Evolutionary conservation across 2,888 invertebrate genomes (phyloP).

Genomic region (Ethmia dodecea): DNA sequence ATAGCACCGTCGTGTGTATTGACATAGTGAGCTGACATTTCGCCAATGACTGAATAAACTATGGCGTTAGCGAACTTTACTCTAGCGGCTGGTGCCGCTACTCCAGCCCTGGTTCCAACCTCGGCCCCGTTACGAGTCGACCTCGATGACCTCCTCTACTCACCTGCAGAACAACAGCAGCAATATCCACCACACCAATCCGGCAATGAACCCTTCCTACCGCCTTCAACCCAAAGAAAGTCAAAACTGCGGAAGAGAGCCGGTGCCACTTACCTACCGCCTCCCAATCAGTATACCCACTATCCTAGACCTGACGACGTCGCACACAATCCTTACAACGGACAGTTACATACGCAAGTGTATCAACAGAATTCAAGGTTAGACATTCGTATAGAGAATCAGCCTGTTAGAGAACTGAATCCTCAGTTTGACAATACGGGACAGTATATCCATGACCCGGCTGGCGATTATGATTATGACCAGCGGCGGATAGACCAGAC

Average conservation of each 20-base stretch:
- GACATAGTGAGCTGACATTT: constrained; percentile 54
- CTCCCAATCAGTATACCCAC: constrained; percentile 60
- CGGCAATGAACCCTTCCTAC: constrained; percentile 42
- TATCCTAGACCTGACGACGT: constrained; percentile 51
- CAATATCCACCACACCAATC: constrained; percentile 38
- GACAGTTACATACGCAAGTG: constrained; percentile 53
- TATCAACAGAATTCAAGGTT: constrained; percentile 62
- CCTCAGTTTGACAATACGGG: constrained; percentile 59
- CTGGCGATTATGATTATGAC: constrained; percentile 68
- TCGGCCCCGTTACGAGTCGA: constrained; percentile 49
- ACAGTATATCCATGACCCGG: constrained; percentile 65
- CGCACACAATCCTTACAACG: constrained; percentile 56
- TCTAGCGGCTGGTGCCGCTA: constrained; percentile 47
- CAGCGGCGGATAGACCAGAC: constrained; percentile 51
- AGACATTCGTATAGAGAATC: constrained; percentile 56
- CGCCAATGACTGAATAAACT: constrained; percentile 53
- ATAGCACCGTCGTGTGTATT: constrained; percentile 36
- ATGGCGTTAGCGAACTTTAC: constrained; percentile 71
- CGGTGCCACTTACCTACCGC: constrained; percentile 65
- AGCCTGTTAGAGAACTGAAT: constrained; percentile 56
- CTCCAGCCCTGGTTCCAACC: constrained; percentile 49
- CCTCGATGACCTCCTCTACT: constrained; percentile 63
- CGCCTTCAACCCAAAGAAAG: constrained; percentile 44
- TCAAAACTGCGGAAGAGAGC: constrained; percentile 64
- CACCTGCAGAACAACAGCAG: constrained; percentile 45